These are phyloP conservation scores for Acrobasis consociella DNA, from an alignment of 2,888 invertebrate species.

Conservation along the genomic window DNA sequence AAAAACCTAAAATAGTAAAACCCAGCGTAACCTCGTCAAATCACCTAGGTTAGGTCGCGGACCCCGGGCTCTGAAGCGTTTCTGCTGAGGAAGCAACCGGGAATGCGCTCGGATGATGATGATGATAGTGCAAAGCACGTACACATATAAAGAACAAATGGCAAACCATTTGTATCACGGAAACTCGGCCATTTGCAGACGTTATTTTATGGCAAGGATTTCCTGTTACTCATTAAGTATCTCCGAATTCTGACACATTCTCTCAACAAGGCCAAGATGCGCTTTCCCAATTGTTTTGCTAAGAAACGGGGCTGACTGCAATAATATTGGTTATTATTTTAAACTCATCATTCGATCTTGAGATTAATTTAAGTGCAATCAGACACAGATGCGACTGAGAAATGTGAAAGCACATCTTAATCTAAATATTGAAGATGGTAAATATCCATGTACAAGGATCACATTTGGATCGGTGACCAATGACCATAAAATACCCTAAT, in stretches of 20 bases:
- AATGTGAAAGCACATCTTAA: no score
- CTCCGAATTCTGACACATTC: slow-evolving; percentile 15
- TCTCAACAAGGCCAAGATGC: slow-evolving; percentile 9
- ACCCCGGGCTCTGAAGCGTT: no score
- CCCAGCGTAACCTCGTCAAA: no score
- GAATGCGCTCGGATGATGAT: no score
- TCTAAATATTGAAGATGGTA: no score
- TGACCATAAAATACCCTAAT: no score
- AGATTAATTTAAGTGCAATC: neutral
- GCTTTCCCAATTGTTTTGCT: slow-evolving; percentile 20
- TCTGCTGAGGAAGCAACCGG: no score
- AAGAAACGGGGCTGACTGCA: slow-evolving; percentile 12
- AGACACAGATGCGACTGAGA: no score
- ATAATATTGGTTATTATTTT: slow-evolving; percentile 20
- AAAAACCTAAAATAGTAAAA: no score
- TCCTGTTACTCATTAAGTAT: slow-evolving; percentile 23
- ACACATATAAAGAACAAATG: neutral
- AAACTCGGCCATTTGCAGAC: slow-evolving; percentile 14
- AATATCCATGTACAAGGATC: no score
- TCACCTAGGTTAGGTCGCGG: no score
- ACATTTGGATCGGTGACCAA: no score
- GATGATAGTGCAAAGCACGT: neutral
- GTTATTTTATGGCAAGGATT: slow-evolving; percentile 19
- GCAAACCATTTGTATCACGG: slow-evolving; percentile 5
- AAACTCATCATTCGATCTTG: slow-evolving; percentile 12